Evolutionary conservation across 1,140 invertebrate species (phyloP).

Genomic region (Olivierus martensii): DNA sequence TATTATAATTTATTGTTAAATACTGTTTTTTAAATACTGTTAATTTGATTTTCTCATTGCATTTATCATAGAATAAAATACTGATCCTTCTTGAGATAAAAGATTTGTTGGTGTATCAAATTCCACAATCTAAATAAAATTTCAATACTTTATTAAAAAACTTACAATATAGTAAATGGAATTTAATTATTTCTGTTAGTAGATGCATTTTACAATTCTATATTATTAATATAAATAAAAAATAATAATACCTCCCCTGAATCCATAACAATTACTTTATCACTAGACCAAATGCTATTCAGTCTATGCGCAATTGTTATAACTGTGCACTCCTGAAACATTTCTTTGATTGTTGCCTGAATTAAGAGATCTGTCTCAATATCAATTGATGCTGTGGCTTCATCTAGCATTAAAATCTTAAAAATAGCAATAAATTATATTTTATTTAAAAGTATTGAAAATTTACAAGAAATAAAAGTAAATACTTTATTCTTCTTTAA

Average conservation of each 20-base stretch:
- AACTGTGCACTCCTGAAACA: slow-evolving; percentile 33
- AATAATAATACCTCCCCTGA: neutral
- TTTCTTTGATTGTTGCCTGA: slow-evolving; percentile 30
- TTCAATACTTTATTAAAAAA: too few species aligned
- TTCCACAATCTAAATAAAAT: too few species aligned
- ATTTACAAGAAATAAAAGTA: slow-evolving; percentile 10
- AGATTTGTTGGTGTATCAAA: too few species aligned
- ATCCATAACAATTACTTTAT: slow-evolving; percentile 4
- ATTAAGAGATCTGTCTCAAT: slow-evolving; percentile 33
- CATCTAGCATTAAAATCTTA: slow-evolving; percentile 29
- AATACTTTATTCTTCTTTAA: slow-evolving; percentile 36
- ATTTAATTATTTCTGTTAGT: too few species aligned
- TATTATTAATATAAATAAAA: neutral
- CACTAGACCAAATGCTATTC: slow-evolving; percentile 31
- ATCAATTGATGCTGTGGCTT: slow-evolving; percentile 36
- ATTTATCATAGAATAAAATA: too few species aligned
- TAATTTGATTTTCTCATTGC: too few species aligned
- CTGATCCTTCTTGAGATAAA: too few species aligned
- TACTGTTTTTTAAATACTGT: too few species aligned
- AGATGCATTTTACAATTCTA: too few species aligned
- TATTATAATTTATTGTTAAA: too few species aligned
- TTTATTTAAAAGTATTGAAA: neutral
- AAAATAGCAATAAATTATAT: neutral
- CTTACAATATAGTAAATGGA: too few species aligned
- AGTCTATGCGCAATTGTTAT: slow-evolving; percentile 37